A percentile compares a stretch with the other conserved stretches of the same genome.
phyloP scores from a whole-genome alignment of 2,113 vertebrate genomes.

The Chauna torquata region DNA sequence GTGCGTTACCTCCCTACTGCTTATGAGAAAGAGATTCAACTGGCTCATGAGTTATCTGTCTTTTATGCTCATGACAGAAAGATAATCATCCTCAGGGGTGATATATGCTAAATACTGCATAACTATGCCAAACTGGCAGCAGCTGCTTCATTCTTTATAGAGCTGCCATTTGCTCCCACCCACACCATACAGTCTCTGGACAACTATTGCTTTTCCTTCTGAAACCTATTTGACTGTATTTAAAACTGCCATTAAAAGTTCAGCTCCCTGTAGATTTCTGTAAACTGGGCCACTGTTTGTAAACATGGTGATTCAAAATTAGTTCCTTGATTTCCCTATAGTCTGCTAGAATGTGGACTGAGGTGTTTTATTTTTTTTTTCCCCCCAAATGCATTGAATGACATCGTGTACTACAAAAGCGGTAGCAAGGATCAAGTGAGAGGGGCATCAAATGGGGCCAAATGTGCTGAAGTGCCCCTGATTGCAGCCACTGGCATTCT shows the following conservation, averaged over 20 bases:
- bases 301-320: conserved; percentile 19
- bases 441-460: not conserved
- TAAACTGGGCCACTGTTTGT: conserved; percentile 40
- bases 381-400: not conserved
- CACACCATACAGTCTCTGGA: not conserved
- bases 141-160: conserved; percentile 29
- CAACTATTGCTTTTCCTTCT: conserved; percentile 25
- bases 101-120: conserved; percentile 49
- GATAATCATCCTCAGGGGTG: conserved; percentile 52
- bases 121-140: conserved; percentile 42
- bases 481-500: not conserved
- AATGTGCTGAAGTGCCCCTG: not conserved
- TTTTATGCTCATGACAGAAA: conserved; percentile 58
- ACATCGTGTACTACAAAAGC: not conserved
- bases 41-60: conserved; percentile 43
- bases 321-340: conserved; percentile 48
- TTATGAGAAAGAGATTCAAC: conserved; percentile 47
- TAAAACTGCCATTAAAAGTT: conserved; percentile 56
- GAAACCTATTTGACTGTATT: conserved; percentile 51
- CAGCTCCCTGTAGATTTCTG: conserved; percentile 27
- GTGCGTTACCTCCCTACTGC: not conserved
- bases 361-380: not conserved
- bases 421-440: not conserved
- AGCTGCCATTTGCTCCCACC: conserved; percentile 39
- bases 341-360: not conserved